These are phyloP conservation scores for Nycticebus coucang DNA, from an alignment of 2,113 vertebrate genomes.

Conservation along the genomic window DNA sequence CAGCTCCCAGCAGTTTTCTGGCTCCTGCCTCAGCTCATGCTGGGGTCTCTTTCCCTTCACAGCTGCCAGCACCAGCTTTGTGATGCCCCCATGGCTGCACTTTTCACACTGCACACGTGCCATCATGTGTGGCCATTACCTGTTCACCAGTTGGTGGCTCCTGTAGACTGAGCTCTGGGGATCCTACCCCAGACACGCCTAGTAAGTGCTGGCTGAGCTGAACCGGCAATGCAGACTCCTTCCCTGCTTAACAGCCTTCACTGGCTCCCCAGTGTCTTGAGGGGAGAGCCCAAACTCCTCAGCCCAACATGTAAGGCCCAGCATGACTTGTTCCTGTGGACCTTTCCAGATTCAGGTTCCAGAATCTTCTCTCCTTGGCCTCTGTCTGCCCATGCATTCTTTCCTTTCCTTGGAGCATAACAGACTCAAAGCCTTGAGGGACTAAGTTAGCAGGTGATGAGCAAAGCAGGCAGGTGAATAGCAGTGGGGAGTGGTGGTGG, in stretches of 20 bases:
- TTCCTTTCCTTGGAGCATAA: not conserved
- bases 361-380: not conserved
- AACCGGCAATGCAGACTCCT: not conserved
- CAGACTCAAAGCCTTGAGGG: not conserved
- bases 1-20: not conserved
- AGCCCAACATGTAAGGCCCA: not conserved
- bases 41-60: not conserved
- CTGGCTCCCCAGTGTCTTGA: not conserved
- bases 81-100: not conserved
- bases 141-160: too few relatives aligned
- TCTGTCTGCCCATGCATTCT: not conserved
- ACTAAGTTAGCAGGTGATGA: not conserved
- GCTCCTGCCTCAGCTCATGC: not conserved
- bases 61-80: not conserved
- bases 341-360: not conserved
- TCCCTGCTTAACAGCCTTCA: not conserved
- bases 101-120: not conserved
- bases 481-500: not conserved
- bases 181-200: not conserved
- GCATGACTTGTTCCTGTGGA: not conserved
- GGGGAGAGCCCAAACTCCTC: not conserved
- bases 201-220: not conserved
- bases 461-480: not conserved
- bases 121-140: too few relatives aligned
- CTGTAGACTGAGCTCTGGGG: not conserved